Evolutionary conservation across 2,888 invertebrate genomes (phyloP), one percentile per base, ranked within the genome.

Genomic region (Apoda limacodes): DNA sequence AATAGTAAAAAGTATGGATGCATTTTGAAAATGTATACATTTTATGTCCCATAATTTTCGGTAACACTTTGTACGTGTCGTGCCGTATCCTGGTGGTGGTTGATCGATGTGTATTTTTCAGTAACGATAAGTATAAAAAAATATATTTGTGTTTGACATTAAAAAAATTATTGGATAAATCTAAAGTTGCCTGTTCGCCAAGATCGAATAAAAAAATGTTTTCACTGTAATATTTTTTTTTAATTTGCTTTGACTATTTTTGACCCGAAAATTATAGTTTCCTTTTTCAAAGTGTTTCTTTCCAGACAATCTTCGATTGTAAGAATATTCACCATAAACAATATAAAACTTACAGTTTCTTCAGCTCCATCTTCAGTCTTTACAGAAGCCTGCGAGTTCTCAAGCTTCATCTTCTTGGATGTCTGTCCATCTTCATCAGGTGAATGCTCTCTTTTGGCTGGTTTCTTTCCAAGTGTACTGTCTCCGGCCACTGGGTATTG

Each of bases 401-500:
- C n/a, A n/a, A 80, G 65, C 46, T 86, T 86, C 26, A 82, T 72
- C 59, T 78, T 83, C 66, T 84, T 84, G 26, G 66, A 45, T 2
- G n/a, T n/a, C n/a, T 49, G 40, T 0, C 37, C 59, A 3, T 65
- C 66, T 3, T 55, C 63, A 17, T 74, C 71, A 1, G 84, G 83
- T 0, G 83, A 82, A 49, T 84, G 75, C 45, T 85, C 84, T 11
- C 88, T 74, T 58, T 88, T 88, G 3, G 69, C 51, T 0, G 71
- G 53, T 37, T 67, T 69, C 41, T 82, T 81, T 12, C 87, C 85
- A 22, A 95, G 62, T 0, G 95, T 94, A 24, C 90, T 92, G 70
- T 97, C 97, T 1, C 86, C 89, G 3, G 88, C 90, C 5, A 84
- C 80, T 25, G 89, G 86, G 71, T 95, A 95, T 21, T 90, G 86